Conservation (phyloP, 2,888 invertebrate genomes). For the Xanthorhoe spadicearia region DNA sequence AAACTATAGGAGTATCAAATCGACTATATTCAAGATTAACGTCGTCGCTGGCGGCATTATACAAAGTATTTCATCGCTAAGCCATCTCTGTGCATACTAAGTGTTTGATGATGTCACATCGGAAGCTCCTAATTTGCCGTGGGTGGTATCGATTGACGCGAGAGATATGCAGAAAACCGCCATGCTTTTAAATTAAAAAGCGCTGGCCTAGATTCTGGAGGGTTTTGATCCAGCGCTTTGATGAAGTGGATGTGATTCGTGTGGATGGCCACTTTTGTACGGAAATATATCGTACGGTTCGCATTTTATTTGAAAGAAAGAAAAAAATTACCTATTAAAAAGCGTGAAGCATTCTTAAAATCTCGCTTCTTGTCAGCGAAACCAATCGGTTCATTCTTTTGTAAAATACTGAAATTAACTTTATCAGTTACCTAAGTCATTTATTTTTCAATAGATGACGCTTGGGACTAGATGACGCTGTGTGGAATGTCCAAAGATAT, state of each 20-base stretch:
- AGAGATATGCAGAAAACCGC: constrained; percentile 20
- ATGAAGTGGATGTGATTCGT: constrained; percentile 32
- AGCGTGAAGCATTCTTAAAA: no score
- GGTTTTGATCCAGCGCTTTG: constrained; percentile 34
- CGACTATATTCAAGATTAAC: background rate
- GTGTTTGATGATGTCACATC: constrained; percentile 55
- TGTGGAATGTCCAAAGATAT: no score
- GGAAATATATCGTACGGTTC: constrained; percentile 1
- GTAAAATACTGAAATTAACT: no score
- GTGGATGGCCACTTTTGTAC: constrained; percentile 7
- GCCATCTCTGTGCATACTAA: constrained; percentile 45
- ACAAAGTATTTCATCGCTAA: constrained; percentile 27
- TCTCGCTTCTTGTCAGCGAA: no score
- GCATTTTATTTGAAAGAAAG: no score
- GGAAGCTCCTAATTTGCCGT: constrained; percentile 57
- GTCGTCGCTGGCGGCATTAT: constrained; percentile 7
- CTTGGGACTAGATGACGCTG: no score
- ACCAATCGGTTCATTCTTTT: no score
- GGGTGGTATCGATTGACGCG: constrained; percentile 48
- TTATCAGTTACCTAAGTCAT: no score
- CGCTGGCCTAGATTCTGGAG: constrained; percentile 38
- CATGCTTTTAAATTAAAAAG: constrained; percentile 7
- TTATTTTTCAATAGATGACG: no score
- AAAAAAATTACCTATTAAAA: no score
- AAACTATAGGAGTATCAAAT: no score